Evolutionary conservation across 1,140 invertebrate species (phyloP).

Genomic region (Latrodectus geometricus): DNA sequence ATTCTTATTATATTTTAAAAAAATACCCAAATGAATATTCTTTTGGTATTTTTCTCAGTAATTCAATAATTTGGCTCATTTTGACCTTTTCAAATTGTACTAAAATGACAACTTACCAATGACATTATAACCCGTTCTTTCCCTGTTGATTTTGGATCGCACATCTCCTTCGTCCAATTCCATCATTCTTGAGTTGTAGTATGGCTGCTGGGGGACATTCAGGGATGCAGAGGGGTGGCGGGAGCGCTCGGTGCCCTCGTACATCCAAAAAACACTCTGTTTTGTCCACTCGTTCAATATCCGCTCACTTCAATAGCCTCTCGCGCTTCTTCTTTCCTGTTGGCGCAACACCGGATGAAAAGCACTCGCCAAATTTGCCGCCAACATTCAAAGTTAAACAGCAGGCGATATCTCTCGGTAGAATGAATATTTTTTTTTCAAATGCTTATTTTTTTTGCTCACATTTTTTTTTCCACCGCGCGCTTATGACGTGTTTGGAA

Average conservation of each 20-base stretch:
- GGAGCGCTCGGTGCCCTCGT: constrained; percentile 13
- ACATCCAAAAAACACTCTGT: constrained; percentile 32
- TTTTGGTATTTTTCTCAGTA: no score
- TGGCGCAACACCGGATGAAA: neutral
- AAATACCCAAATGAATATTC: no score
- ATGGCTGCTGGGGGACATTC: neutral
- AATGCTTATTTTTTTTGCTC: no score
- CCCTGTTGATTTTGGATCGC: constrained; percentile 13
- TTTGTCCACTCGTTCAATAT: neutral
- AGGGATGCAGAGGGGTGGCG: constrained; percentile 37
- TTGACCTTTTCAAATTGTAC: no score
- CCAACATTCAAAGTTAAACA: neutral
- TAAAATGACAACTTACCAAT: constrained; percentile 13
- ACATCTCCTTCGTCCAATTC: constrained; percentile 38
- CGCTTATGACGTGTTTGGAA: neutral
- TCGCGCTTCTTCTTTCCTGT: no score
- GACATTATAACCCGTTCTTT: constrained; percentile 52
- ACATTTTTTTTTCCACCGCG: neutral
- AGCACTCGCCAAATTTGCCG: neutral
- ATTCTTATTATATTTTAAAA: no score
- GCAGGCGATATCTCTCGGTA: neutral
- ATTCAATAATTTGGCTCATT: no score
- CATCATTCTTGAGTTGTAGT: constrained; percentile 30
- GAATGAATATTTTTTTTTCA: neutral
- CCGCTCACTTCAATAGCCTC: neutral